These are phyloP conservation scores for Siniperca chuatsi DNA, from an alignment of 2,113 vertebrate species.

Conservation along the genomic window DNA sequence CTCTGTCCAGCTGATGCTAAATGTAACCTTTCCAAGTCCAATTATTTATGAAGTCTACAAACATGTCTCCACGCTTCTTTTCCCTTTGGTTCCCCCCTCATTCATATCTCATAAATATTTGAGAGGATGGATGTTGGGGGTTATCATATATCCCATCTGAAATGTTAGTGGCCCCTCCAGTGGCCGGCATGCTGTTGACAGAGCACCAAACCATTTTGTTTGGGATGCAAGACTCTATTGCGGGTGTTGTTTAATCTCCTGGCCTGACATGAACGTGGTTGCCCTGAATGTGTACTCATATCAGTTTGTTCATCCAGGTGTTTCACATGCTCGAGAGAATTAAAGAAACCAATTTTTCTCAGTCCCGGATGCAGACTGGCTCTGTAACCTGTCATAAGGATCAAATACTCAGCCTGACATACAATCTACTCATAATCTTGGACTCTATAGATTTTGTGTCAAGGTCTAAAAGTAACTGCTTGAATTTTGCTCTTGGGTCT, in stretches of 20 bases:
- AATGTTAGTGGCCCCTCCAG: constrained; percentile 57
- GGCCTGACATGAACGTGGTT: constrained; percentile 39
- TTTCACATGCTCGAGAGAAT: constrained; percentile 16
- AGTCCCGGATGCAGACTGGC: neutral
- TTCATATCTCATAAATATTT: constrained; percentile 72
- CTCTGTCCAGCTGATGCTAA: constrained; percentile 50
- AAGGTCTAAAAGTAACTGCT: constrained; percentile 35
- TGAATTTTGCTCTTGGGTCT: constrained; percentile 44
- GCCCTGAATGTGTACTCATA: constrained; percentile 26
- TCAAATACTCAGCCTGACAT: constrained; percentile 43
- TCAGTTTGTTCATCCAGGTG: constrained; percentile 39
- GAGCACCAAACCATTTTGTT: constrained; percentile 49
- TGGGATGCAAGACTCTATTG: constrained; percentile 50
- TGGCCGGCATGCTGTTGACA: constrained; percentile 56
- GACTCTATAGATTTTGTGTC: constrained; percentile 61
- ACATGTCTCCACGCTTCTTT: constrained; percentile 10
- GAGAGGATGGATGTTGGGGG: constrained; percentile 53
- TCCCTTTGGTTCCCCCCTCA: constrained; percentile 8
- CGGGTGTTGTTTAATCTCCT: constrained; percentile 59
- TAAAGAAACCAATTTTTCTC: constrained; percentile 23
- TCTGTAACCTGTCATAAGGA: constrained; percentile 28
- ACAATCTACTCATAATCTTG: constrained; percentile 60
- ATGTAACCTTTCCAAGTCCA: constrained; percentile 73
- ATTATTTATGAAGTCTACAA: constrained; percentile 72
- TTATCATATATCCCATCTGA: constrained; percentile 66